Evolutionary conservation across 64 coral and sea anemone genomes (phyloP).

Genomic region (Dendronephthya gigantea): DNA sequence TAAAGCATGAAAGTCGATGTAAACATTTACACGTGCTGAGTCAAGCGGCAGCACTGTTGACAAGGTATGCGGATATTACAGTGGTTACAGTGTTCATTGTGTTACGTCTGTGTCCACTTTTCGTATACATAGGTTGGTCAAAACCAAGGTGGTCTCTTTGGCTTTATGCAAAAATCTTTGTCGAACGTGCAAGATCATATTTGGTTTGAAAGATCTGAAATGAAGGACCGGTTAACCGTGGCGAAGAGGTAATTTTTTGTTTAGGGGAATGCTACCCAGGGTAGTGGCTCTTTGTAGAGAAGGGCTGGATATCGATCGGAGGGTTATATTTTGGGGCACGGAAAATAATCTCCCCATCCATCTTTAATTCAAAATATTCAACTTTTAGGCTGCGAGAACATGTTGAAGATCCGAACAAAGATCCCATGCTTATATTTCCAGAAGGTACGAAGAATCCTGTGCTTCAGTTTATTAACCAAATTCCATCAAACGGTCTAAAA

Average conservation of each 20-base stretch:
- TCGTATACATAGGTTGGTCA: constrained; percentile 69
- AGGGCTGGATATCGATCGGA: too few relatives aligned
- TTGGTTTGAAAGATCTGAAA: constrained; percentile 97
- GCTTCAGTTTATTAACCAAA: background rate
- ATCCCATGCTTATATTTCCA: constrained; percentile 94
- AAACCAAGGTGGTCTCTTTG: constrained; percentile 83
- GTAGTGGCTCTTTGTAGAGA: too few relatives aligned
- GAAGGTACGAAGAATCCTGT: constrained; percentile 36
- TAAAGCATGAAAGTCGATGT: too few relatives aligned
- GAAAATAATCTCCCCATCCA: too few relatives aligned
- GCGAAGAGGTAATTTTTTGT: constrained; percentile 59
- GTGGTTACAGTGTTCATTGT: too few relatives aligned
- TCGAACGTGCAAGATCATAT: constrained; percentile 89
- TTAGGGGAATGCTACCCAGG: background rate
- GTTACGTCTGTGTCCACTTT: background rate
- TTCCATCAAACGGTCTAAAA: background rate
- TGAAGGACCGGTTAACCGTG: constrained; percentile 83
- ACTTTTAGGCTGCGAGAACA: constrained; percentile 62
- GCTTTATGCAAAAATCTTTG: constrained; percentile 63
- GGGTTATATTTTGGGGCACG: too few relatives aligned
- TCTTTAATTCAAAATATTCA: background rate
- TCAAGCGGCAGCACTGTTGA: too few relatives aligned
- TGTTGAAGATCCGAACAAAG: constrained; percentile 69
- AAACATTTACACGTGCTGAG: too few relatives aligned
- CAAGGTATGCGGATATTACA: too few relatives aligned